phyloP scores from a whole-genome alignment of 2,797 vertebrate genomes.

The Channallabes apus region DNA sequence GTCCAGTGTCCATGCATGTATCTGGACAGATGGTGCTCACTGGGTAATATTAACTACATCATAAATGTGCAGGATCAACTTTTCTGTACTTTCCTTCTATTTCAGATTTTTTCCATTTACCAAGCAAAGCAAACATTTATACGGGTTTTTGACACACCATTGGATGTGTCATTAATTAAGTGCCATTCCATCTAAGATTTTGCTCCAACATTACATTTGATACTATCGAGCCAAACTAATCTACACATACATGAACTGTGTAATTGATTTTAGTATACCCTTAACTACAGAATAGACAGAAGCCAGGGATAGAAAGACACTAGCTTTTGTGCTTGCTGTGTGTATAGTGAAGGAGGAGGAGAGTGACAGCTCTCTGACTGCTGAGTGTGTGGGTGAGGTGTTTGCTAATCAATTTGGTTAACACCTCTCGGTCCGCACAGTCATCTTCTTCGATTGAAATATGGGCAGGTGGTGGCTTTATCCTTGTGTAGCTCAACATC shows the following conservation, averaged over 20 bases:
- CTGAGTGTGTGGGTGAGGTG: slow-evolving; percentile 79
- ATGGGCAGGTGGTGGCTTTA: slow-evolving; percentile 50
- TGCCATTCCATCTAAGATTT: slow-evolving; percentile 22
- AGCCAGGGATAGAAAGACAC: slow-evolving; percentile 54
- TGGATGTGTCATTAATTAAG: slow-evolving; percentile 7
- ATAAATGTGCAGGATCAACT: neutral
- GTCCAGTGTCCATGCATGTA: neutral
- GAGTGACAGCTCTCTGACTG: slow-evolving; percentile 57
- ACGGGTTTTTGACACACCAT: slow-evolving; percentile 12
- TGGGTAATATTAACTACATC: slow-evolving; percentile 19
- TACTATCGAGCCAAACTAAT: slow-evolving; percentile 20
- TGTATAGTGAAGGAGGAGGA: slow-evolving; percentile 47
- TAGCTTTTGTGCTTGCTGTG: slow-evolving; percentile 50
- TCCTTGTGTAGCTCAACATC: slow-evolving; percentile 63
- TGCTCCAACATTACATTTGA: slow-evolving; percentile 11
- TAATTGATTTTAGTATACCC: neutral
- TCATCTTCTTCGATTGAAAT: slow-evolving; percentile 63
- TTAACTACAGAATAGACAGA: slow-evolving; percentile 15
- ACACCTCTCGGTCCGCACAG: slow-evolving; percentile 68
- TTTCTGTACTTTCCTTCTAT: neutral
- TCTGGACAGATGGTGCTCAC: neutral
- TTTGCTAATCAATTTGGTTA: slow-evolving; percentile 77
- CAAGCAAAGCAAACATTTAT: slow-evolving; percentile 25
- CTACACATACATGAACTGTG: neutral
- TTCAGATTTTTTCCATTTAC: slow-evolving; percentile 1